Evolutionary conservation across 1,140 invertebrate species (phyloP), one percentile per base, ranked within the genome.

Genomic region (Zaprionus gabonicus): DNA sequence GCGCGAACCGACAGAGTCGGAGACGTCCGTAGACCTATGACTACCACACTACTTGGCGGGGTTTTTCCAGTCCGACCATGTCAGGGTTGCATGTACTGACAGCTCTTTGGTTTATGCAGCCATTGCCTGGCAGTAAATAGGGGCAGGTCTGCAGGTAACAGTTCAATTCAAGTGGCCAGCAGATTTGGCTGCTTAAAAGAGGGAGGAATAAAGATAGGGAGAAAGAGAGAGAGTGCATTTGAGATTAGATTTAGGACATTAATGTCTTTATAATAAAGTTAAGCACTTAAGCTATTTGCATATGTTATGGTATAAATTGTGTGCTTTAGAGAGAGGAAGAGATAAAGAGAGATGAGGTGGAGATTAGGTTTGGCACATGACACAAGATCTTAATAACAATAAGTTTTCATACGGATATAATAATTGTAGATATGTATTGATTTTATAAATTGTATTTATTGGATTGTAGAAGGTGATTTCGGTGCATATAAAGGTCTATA

Each of bases 31-130:
- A 20, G 46, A 25, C 20, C 46, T 51, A 51, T 51, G 46, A 51
- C 46, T 51, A 51, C 46, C 25, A 51, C 20, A 51, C 46, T 51
- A 51, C 46, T 51, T 25, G 46, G 46, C 46, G 46, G 46, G 9
- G 3, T 51, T 51, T 25, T 51, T 51, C 46, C 46, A 25, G 10
- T 20, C 46, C 34, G 56, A 55, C 51, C 59, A 44, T 62, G 81
- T 80, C 76, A 57, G 64, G 60, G 59, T 60, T 82, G 80, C 67
- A 58, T 53, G 76, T 76, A 51, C 64, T 64, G 68, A 27, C 71
- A 64, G 41, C 27, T 41, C 20, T 23, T 58, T 57, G 27, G 25
- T 31, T 57, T 58, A 44, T 27, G 64, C 41, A 46, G 41, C 41
- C 13, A 5, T 17, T 46, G 41, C 41, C 12, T 2, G 46, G 9